Percentiles rank a stretch among this genome's conserved stretches.
phyloP scores from a whole-genome alignment of 2,113 vertebrate species.

The Chionomys nivalis region DNA sequence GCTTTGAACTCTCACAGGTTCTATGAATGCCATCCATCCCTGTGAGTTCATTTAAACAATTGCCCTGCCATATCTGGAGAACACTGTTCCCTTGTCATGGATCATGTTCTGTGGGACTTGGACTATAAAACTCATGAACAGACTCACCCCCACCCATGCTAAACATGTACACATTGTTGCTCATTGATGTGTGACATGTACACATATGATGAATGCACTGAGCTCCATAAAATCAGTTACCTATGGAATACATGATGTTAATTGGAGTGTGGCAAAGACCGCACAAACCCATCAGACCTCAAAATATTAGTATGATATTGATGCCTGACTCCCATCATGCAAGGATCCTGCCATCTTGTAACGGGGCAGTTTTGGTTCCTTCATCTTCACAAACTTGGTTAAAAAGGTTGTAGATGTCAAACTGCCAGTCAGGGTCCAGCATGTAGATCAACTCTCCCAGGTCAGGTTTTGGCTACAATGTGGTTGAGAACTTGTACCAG shows the following conservation, averaged over 20 bases:
- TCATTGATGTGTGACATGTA: rapidly evolving
- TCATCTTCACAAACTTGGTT: slow-evolving; percentile 94
- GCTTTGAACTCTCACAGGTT: background rate
- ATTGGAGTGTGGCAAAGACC: background rate
- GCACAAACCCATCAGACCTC: background rate
- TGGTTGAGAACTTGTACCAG: slow-evolving; percentile 95
- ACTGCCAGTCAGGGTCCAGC: no score
- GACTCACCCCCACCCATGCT: no score
- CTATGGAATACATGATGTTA: background rate
- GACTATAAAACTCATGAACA: background rate
- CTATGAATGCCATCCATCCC: background rate
- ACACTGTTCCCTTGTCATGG: background rate
- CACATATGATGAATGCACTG: no score
- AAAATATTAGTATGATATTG: slow-evolving; percentile 93
- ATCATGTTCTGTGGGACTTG: no score
- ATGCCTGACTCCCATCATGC: slow-evolving; percentile 93
- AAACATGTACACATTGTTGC: no score
- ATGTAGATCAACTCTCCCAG: slow-evolving; percentile 90
- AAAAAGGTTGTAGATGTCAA: slow-evolving; percentile 97
- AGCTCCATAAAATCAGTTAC: no score
- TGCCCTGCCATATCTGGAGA: background rate
- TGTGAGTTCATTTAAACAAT: background rate
- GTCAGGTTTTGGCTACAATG: slow-evolving; percentile 92
- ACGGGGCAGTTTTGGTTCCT: slow-evolving; percentile 91
- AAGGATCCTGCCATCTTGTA: slow-evolving; percentile 92